Evolutionary conservation across 2,797 vertebrate genomes (phyloP).

Genomic region (Argyrosomus regius): DNA sequence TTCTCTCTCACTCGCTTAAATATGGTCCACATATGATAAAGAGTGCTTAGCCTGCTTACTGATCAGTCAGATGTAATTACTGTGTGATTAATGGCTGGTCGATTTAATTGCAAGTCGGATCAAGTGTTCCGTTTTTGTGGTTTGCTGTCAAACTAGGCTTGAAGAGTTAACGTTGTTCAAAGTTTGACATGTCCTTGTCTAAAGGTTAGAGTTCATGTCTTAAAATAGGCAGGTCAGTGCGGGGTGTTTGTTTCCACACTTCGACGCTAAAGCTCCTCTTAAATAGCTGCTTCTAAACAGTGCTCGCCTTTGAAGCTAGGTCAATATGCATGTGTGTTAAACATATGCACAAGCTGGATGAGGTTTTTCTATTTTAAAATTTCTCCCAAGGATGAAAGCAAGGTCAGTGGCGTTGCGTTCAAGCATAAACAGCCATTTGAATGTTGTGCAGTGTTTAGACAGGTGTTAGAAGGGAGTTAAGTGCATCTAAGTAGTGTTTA

Average conservation of each 20-base stretch:
- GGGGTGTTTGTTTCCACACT: conserved; percentile 29
- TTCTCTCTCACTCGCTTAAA: conserved; percentile 48
- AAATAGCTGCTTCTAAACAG: conserved; percentile 48
- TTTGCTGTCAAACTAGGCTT: conserved; percentile 13
- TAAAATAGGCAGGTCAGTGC: conserved; percentile 56
- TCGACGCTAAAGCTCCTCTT: conserved; percentile 28
- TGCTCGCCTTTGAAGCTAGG: conserved; percentile 54
- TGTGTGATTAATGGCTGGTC: conserved; percentile 33
- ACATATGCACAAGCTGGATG: conserved; percentile 43
- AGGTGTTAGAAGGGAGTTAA: conserved; percentile 61
- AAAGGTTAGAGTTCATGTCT: conserved; percentile 55
- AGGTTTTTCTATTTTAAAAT: conserved; percentile 62
- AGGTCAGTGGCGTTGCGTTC: conserved; percentile 47
- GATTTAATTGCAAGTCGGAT: conserved; percentile 38
- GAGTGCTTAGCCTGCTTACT: conserved; percentile 16
- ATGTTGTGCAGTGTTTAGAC: conserved; percentile 62
- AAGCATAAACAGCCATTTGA: conserved; percentile 54
- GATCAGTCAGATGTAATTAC: conserved; percentile 29
- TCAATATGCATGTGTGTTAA: conserved; percentile 51
- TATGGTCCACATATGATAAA: conserved; percentile 38
- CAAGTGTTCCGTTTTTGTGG: conserved; percentile 18
- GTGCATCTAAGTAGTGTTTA: conserved; percentile 58
- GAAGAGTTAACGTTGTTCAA: conserved; percentile 13
- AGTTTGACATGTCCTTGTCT: conserved; percentile 38
- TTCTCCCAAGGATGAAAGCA: conserved; percentile 48